Evolutionary conservation across 1,140 invertebrate species (phyloP).

Genomic region (Diuraphis noxia): DNA sequence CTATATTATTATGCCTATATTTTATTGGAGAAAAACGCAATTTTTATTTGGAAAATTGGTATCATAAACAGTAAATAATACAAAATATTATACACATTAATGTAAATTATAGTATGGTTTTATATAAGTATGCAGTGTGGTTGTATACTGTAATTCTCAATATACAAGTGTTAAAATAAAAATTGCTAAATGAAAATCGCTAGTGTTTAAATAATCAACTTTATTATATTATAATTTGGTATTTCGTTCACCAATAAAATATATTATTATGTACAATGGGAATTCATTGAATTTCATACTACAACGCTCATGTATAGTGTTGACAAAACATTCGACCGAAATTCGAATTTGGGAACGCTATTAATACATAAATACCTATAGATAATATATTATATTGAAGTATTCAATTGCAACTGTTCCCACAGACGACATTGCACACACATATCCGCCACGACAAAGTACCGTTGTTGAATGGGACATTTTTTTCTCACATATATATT

Average conservation of each 20-base stretch:
- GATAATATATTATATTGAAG: not conserved
- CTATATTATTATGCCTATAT: not conserved
- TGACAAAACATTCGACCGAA: not conserved
- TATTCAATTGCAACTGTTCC: conserved; percentile 7
- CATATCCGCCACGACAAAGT: not conserved
- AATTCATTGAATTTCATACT: not conserved
- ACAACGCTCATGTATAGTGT: not conserved
- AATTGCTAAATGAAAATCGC: not conserved
- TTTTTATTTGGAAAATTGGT: not conserved
- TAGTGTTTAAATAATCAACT: not conserved
- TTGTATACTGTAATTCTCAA: not conserved
- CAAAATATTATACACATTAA: not conserved
- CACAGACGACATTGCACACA: not conserved
- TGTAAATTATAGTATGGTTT: not conserved
- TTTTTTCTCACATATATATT: not conserved
- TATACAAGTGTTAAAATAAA: not conserved
- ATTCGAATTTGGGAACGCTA: not conserved
- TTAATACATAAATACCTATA: not conserved
- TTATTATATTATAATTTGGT: not conserved
- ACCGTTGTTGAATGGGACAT: conserved; percentile 2
- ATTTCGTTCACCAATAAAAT: not conserved
- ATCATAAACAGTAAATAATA: not conserved
- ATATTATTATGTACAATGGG: not conserved
- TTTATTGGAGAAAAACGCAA: not conserved
- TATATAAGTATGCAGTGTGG: not conserved